phyloP scores from a whole-genome alignment of 2,113 vertebrate genomes.

The Toxotes jaculatrix region DNA sequence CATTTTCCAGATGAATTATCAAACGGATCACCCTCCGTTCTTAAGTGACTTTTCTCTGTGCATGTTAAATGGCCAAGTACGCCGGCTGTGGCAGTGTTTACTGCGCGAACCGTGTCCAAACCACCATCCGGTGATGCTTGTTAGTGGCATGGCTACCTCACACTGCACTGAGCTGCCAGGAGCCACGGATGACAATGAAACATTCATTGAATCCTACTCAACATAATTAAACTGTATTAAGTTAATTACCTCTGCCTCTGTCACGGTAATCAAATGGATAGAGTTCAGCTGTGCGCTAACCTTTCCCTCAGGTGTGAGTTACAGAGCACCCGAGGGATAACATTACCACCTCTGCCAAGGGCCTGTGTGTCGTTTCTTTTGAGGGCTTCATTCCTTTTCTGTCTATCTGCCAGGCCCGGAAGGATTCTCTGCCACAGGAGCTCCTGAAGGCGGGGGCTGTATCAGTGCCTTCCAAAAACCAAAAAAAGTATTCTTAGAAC shows the following conservation, averaged over 20 bases:
- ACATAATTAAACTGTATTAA: slow-evolving; percentile 80
- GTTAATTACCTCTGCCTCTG: slow-evolving; percentile 77
- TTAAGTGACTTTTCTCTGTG: slow-evolving; percentile 25
- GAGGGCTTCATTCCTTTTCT: slow-evolving; percentile 47
- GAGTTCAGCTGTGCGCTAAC: slow-evolving; percentile 54
- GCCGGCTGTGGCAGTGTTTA: background rate
- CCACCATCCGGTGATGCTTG: background rate
- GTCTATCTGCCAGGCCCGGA: slow-evolving; percentile 28
- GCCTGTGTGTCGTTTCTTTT: slow-evolving; percentile 32
- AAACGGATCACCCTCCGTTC: slow-evolving; percentile 5
- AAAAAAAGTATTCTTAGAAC: slow-evolving; percentile 62
- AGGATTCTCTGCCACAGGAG: slow-evolving; percentile 43
- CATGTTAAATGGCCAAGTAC: background rate
- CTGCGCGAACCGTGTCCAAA: slow-evolving; percentile 1
- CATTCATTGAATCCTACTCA: slow-evolving; percentile 74
- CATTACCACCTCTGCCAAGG: slow-evolving; percentile 56
- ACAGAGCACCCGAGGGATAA: slow-evolving; percentile 58
- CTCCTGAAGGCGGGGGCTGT: slow-evolving; percentile 21
- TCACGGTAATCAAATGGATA: slow-evolving; percentile 75
- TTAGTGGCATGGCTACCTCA: slow-evolving; percentile 21
- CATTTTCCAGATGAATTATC: slow-evolving; percentile 38
- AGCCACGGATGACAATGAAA: slow-evolving; percentile 63
- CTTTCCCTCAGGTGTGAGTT: slow-evolving; percentile 75
- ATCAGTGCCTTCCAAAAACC: slow-evolving; percentile 32
- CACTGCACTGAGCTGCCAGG: slow-evolving; percentile 20